These are phyloP conservation scores for Chondrosia reniformis DNA, from an alignment of 37 sponge, comb jelly and placozoan genomes.

Conservation along the genomic window DNA sequence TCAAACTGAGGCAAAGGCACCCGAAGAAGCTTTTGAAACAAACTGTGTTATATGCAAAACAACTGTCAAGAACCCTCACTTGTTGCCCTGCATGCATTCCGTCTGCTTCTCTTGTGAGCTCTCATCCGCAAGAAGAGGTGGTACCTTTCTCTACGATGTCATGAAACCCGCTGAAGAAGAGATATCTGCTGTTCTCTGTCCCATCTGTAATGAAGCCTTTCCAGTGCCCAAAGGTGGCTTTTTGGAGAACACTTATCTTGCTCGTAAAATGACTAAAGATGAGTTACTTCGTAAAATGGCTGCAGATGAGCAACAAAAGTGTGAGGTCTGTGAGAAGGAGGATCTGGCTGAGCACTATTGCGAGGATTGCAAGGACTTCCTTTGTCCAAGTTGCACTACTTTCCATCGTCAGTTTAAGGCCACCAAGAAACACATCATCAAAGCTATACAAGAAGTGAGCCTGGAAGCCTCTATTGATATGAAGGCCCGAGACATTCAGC, in stretches of 20 bases:
- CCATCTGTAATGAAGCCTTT: conserved; percentile 1
- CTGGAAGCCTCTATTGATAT: conserved; percentile 9
- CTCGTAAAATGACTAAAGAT: background rate
- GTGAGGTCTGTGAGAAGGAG: conserved; percentile 16
- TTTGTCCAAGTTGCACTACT: background rate
- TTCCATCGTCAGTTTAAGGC: conserved; percentile 16
- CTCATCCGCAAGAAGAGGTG: background rate
- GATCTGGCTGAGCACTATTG: background rate
- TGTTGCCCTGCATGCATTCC: conserved; percentile 9
- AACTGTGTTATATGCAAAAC: conserved; percentile 3
- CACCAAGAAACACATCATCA: conserved; percentile 13
- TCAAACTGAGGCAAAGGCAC: background rate
- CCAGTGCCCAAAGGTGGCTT: background rate
- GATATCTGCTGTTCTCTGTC: conserved; percentile 7
- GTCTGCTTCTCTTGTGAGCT: background rate
- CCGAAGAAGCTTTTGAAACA: background rate
- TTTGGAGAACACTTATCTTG: background rate
- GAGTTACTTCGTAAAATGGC: background rate
- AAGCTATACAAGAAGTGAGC: background rate
- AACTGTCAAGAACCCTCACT: background rate
- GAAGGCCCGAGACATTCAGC: background rate
- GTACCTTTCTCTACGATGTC: background rate
- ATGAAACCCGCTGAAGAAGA: background rate
- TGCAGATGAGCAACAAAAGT: background rate
- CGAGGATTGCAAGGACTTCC: conserved; percentile 6